phyloP scores from a whole-genome alignment of 2,113 vertebrate genomes.

The Muntiacus muntjak region DNA sequence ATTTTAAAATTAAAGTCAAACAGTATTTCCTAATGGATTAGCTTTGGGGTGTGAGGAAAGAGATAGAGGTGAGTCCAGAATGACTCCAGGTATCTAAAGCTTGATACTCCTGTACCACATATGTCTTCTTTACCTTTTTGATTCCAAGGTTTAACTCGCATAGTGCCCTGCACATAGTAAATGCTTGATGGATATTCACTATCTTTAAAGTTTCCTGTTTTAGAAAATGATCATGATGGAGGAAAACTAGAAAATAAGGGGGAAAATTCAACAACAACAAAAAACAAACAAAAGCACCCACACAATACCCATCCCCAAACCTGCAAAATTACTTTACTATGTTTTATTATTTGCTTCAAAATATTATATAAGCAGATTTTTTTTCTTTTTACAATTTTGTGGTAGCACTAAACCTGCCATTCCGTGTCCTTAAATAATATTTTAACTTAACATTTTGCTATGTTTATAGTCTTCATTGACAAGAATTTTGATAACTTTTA shows the following conservation, averaged over 20 bases:
- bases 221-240: background rate
- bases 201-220: background rate
- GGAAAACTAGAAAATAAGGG: background rate
- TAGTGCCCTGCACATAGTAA: background rate
- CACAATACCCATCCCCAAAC: background rate
- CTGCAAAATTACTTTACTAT: background rate
- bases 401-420: background rate
- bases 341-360: slow-evolving; percentile 5
- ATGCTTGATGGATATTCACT: background rate
- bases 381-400: background rate
- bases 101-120: background rate
- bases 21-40: background rate
- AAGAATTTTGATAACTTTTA: background rate
- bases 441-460: background rate
- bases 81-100: background rate
- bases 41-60: background rate
- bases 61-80: background rate
- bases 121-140: background rate
- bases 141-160: background rate
- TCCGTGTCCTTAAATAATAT: background rate
- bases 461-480: background rate
- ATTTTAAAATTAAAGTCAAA: slow-evolving; percentile 1
- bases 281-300: background rate
- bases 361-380: background rate
- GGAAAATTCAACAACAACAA: background rate